Percentiles rank a stretch among this genome's conserved stretches.
phyloP scores from a whole-genome alignment of 1,140 invertebrate genomes.

The Thaumetopoea pityocampa region DNA sequence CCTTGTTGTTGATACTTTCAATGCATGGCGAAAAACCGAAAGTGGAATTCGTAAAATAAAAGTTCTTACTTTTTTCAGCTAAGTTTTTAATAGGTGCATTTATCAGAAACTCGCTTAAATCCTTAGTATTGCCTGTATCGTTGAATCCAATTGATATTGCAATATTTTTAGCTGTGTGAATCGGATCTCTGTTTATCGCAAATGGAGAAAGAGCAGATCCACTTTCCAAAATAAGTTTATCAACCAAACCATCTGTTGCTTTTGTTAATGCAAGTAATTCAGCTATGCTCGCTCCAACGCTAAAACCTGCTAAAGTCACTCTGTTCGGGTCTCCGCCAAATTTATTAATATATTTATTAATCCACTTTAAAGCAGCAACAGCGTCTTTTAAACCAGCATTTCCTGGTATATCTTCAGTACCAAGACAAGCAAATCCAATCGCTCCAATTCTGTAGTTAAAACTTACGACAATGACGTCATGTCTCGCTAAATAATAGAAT shows the following conservation, averaged over 20 bases:
- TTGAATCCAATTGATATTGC: slow-evolving; percentile 52
- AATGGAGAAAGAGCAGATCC: slow-evolving; percentile 57
- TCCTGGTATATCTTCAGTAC: slow-evolving; percentile 76
- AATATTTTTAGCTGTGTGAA: slow-evolving; percentile 54
- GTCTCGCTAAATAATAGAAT: slow-evolving; percentile 44
- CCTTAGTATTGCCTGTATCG: slow-evolving; percentile 42
- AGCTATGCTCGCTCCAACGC: slow-evolving; percentile 70
- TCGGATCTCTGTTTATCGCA: slow-evolving; percentile 54
- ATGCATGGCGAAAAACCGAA: slow-evolving; percentile 64
- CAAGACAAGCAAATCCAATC: slow-evolving; percentile 77
- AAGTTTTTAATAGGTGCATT: slow-evolving; percentile 33
- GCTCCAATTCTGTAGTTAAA: slow-evolving; percentile 65
- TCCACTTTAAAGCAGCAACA: slow-evolving; percentile 68
- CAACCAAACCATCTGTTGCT: slow-evolving; percentile 46
- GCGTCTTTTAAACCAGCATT: slow-evolving; percentile 81
- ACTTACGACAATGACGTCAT: slow-evolving; percentile 49
- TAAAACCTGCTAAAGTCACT: slow-evolving; percentile 79
- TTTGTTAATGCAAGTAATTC: slow-evolving; percentile 50
- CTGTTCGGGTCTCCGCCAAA: slow-evolving; percentile 82
- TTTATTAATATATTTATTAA: slow-evolving; percentile 77
- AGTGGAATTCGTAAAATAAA: slow-evolving; percentile 58
- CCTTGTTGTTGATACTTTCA: slow-evolving; percentile 46
- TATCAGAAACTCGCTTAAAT: slow-evolving; percentile 58
- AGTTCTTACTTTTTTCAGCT: slow-evolving; percentile 47
- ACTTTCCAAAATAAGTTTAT: slow-evolving; percentile 63